phyloP scores from a whole-genome alignment of 1,140 invertebrate genomes.

The Cyrtorhinus lividipennis region DNA sequence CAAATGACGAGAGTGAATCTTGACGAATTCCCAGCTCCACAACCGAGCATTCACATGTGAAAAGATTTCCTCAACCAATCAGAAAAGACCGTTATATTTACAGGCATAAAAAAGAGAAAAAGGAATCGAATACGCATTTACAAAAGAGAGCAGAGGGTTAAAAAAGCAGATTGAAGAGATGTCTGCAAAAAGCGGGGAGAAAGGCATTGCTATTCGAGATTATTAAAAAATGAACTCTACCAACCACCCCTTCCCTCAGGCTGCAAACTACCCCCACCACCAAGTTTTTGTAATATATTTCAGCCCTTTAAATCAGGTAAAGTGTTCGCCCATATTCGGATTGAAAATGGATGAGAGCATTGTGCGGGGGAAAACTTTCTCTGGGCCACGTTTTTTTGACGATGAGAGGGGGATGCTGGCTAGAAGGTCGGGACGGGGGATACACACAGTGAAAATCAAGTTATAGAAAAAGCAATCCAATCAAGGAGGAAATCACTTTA shows the following conservation, averaged over 20 bases:
- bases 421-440: neutral
- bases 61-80: neutral
- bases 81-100: neutral
- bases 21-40: neutral
- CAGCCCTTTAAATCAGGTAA: conserved; percentile 6
- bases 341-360: neutral
- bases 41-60: neutral
- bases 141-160: neutral
- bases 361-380: no score
- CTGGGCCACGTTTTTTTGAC: no score
- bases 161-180: no score
- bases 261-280: neutral
- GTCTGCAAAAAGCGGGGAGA: neutral
- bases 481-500: conserved; percentile 1
- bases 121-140: neutral
- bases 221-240: conserved; percentile 4
- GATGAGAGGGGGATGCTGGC: no score
- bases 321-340: conserved; percentile 4
- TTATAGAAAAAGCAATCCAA: conserved; percentile 9
- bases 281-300: neutral
- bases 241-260: neutral
- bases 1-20: neutral
- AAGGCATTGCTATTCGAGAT: neutral
- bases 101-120: neutral
- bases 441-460: neutral